Evolutionary conservation across 2,113 vertebrate genomes (phyloP).

Genomic region (Mesitornis unicolor): DNA sequence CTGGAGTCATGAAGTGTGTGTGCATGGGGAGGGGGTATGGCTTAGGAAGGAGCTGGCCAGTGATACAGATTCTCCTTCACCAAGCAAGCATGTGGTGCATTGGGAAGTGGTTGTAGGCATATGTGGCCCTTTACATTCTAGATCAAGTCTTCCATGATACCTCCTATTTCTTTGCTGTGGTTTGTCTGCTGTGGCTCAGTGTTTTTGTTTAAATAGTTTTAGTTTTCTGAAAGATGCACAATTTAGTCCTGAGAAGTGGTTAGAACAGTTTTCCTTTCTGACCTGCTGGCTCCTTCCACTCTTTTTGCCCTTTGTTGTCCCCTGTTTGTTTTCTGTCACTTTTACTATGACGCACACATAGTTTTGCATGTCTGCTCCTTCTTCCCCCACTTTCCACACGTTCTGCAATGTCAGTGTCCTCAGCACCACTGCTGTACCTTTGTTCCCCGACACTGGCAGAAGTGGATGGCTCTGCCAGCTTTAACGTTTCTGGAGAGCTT

Average conservation of each 20-base stretch:
- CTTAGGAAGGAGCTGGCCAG: not conserved
- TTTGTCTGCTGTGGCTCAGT: not conserved
- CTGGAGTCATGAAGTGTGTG: not conserved
- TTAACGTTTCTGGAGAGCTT: not conserved
- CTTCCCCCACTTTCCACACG: rapidly evolving
- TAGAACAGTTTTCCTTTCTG: not conserved
- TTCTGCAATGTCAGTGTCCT: not conserved
- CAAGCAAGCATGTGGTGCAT: not conserved
- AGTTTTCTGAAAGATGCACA: not conserved
- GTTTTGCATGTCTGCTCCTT: not conserved
- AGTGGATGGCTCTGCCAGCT: not conserved
- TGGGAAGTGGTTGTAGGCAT: not conserved
- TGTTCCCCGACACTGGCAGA: not conserved
- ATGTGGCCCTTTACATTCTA: not conserved
- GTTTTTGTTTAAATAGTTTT: not conserved
- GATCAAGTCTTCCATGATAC: not conserved
- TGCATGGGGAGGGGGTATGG: not conserved
- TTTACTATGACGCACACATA: not conserved
- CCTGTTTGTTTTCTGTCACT: not conserved
- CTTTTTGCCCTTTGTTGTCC: not conserved
- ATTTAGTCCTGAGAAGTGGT: not conserved
- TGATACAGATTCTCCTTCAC: not conserved
- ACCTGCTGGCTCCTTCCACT: not conserved
- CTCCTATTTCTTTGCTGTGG: not conserved
- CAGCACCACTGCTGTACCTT: not conserved